These are phyloP conservation scores for Pseudotriccus pelzelni DNA, from an alignment of 2,797 vertebrate genomes.

Conservation along the genomic window DNA sequence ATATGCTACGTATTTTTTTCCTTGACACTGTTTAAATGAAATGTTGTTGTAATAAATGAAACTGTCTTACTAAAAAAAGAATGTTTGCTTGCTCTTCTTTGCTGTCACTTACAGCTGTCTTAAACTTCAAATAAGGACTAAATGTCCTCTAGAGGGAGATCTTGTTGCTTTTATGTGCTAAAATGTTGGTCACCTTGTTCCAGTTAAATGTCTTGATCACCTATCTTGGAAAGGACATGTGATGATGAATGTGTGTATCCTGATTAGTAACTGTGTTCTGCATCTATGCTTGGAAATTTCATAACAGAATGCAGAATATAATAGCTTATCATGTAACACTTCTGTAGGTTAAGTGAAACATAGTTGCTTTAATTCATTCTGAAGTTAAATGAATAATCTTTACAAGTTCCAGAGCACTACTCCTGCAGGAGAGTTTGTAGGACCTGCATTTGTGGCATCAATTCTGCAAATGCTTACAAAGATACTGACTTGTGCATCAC, in stretches of 20 bases:
- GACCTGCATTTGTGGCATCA: background rate
- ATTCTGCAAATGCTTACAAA: background rate
- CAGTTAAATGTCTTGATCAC: background rate
- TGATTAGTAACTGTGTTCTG: background rate
- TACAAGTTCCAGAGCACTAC: background rate
- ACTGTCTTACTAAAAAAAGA: background rate
- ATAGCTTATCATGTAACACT: background rate
- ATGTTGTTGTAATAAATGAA: background rate
- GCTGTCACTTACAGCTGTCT: background rate
- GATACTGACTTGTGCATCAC: background rate
- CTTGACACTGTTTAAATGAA: background rate
- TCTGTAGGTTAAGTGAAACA: background rate
- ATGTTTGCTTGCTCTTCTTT: background rate
- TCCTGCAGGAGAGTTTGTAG: background rate
- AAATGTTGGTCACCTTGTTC: background rate
- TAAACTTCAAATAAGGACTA: background rate
- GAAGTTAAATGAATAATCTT: background rate
- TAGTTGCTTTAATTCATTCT: background rate
- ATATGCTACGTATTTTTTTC: background rate
- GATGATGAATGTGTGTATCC: background rate
- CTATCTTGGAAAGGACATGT: background rate
- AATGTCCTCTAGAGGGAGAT: constrained; percentile 61
- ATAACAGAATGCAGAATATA: background rate
- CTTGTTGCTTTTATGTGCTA: constrained; percentile 7
- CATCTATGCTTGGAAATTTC: background rate